These are phyloP conservation scores for Parascotia fuliginaria DNA, from an alignment of 2,888 invertebrate genomes.

Conservation along the genomic window DNA sequence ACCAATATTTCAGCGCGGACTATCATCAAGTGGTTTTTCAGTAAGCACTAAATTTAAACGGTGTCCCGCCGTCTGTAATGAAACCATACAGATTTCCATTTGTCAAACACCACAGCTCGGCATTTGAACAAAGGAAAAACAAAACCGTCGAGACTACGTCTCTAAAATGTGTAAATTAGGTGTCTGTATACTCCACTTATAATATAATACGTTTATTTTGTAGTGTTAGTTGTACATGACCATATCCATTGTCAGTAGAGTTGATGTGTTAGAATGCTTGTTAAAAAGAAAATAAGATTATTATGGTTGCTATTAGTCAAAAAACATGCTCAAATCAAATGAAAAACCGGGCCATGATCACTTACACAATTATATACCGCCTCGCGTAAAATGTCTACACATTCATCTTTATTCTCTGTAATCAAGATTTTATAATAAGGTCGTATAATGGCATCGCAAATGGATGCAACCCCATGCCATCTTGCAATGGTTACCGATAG, in stretches of 20 bases:
- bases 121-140: constrained; percentile 10
- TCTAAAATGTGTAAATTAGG: constrained; percentile 9
- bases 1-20: neutral
- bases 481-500: constrained; percentile 42
- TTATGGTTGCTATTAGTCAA: constrained; percentile 58
- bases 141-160: constrained; percentile 3
- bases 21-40: neutral
- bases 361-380: constrained; percentile 59
- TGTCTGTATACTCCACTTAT: constrained; percentile 2
- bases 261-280: constrained; percentile 14
- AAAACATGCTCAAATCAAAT: constrained; percentile 59
- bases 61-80: constrained; percentile 3
- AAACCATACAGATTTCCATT: constrained; percentile 7
- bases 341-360: constrained; percentile 80
- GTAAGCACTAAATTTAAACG: constrained; percentile 6
- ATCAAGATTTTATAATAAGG: constrained; percentile 28
- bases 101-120: constrained; percentile 9
- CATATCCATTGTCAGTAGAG: constrained; percentile 17
- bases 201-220: constrained; percentile 14
- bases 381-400: constrained; percentile 46
- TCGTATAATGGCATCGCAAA: constrained; percentile 30
- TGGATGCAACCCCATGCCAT: constrained; percentile 48
- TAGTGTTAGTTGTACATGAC: constrained; percentile 25
- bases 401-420: constrained; percentile 43
- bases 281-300: constrained; percentile 22